A percentile compares a stretch with the other conserved stretches of the same genome.
Evolutionary conservation across 2,888 invertebrate species (phyloP).

Genomic region (Andrena flavipes): DNA sequence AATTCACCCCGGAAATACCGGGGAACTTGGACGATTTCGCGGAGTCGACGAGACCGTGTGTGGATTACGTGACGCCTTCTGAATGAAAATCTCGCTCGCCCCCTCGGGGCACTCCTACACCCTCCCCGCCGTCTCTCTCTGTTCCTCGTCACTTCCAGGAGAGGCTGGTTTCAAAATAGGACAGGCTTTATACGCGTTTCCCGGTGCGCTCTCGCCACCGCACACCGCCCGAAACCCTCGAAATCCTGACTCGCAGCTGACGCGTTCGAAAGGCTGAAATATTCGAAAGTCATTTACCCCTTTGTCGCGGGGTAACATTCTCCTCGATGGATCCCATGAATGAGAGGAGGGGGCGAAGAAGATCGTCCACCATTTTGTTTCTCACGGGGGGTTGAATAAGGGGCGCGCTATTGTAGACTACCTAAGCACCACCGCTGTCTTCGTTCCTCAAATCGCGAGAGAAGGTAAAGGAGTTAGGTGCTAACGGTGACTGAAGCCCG

Average conservation of each 20-base stretch:
- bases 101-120: conserved; percentile 2
- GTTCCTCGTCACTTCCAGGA: conserved; percentile 27
- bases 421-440: too few relatives aligned
- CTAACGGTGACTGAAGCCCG: too few relatives aligned
- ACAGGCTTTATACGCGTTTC: conserved; percentile 44
- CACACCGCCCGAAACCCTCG: conserved; percentile 1
- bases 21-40: conserved; percentile 63
- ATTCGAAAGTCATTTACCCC: conserved; percentile 66
- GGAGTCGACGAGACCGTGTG: conserved; percentile 57
- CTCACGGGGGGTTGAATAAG: conserved; percentile 36
- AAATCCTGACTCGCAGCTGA: conserved; percentile 46
- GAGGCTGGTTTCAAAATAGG: conserved; percentile 52
- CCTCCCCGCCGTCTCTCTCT: background rate
- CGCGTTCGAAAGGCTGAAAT: conserved; percentile 48
- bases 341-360: conserved; percentile 27
- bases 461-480: too few relatives aligned
- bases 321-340: conserved; percentile 51
- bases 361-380: conserved; percentile 43
- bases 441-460: too few relatives aligned
- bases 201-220: conserved; percentile 12
- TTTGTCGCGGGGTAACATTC: conserved; percentile 55
- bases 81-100: conserved; percentile 48
- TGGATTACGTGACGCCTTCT: conserved; percentile 63
- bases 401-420: background rate
- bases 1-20: conserved; percentile 60